Evolutionary conservation across 2,888 invertebrate genomes (phyloP), one percentile per base, ranked within the genome.

Genomic region (Cerastis leucographa): DNA sequence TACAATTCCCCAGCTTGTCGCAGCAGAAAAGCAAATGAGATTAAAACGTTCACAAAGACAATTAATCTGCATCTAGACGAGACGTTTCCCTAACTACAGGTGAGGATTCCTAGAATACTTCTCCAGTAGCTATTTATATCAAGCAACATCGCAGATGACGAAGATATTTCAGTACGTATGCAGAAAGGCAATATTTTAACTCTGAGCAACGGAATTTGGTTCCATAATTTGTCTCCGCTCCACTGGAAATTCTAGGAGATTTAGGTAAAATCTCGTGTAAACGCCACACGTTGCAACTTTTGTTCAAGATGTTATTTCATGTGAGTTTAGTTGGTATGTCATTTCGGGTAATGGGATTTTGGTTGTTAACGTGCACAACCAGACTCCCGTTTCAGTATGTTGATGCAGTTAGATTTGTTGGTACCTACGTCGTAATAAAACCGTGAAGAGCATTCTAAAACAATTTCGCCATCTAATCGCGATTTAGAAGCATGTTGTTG

Each of bases 171-270:
- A 90, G 76, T 73, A 83, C 87, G 88, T 88, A 91, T 90, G 90
- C 88, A 90, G 88, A 90, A 89, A 88, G 78, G 89, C 81, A 80
- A 91, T 91, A 90, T 91, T 90, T 91, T 84, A 89, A 86, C 84
- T 81, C 77, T 68, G 78, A 79, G 74, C 68, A 74, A 76, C 81
- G 87, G 90, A 90, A 90, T 90, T 87, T 87, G 86, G 89, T 90
- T 90, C 88, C 85, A 88, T 91, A 92, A 92, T 92, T 92, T 90
- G 89, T 91, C 90, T 87, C 77, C 68, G 87, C 88, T 87, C 79
- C 71, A 83, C 70, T 66, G 76, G 80, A 84, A 88, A 89, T 88
- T 76, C 77, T 81, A 83, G 87, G 85, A 89, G 87, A 89, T 85
- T n/a, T n/a, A n/a, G n/a, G 83, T 79, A 86, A 81, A 77, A 89